Evolutionary conservation across 1,140 invertebrate genomes (phyloP), one percentile per base, ranked within the genome.

Genomic region (Nasonia giraulti): DNA sequence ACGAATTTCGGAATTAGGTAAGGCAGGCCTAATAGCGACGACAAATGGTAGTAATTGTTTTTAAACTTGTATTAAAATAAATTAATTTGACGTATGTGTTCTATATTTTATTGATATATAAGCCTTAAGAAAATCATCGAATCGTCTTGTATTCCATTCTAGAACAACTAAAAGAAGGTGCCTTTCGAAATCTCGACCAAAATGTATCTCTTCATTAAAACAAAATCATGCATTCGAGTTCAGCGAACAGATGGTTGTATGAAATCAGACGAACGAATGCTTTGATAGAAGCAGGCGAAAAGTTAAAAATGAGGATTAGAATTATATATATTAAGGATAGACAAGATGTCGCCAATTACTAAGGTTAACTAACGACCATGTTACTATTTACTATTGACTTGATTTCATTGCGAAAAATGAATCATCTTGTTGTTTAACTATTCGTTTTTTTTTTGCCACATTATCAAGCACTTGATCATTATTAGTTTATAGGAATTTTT

Each of bases 321-420:
- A 69, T 17, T 44, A 55, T 78, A 33, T 14, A 50, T 80, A 80
- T 80, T 12, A 47, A 83, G 47, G 40, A 44, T 78, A 78, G 1
- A 11, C 55, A 62, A 77, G 12, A 27, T 12, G 69, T 73, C 77
- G 20, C 27, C 68, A 84, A 74, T 80, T 80, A 84, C 73, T 79
- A 84, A 55, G 0, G 31, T 74, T 79, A 66, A 84, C 10, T 47
- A 76, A 8, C 77, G 33, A 75, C 47, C 31, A 75, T 71, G 75
- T 80, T 80, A 44, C 23, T 73, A 69, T 84, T 85, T 87, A 84
- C 83, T 87, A 88, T 91, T 91, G 90, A 92, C 89, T 92, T 91
- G 91, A 93, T 92, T 92, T 91, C 91, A 91, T 92, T 90, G 88
- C 86, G 84, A 89, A 87, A 87, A 91, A 91, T 90, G 90, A 88